Evolutionary conservation across 2,113 vertebrate genomes (phyloP), one percentile per base, ranked within the genome.

Genomic region (Atherinomorus stipes): DNA sequence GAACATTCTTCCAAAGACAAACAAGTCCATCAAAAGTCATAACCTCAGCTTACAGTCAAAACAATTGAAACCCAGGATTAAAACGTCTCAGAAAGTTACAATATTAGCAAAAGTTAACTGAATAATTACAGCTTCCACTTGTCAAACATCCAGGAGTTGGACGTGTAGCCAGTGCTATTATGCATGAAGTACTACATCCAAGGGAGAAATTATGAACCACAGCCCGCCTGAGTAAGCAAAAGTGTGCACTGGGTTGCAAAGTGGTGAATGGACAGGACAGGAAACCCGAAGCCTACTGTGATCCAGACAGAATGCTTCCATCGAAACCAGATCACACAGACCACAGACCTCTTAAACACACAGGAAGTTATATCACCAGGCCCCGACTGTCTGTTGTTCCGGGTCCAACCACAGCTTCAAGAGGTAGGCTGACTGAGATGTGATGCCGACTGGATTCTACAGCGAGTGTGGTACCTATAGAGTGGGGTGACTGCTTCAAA

Each of bases 251-350:
- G 81, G 58, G 68, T 71, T 85, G 65, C 52, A 54, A 64, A 85
- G 80, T 54, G 51, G 71, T 52, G 70, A 78, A 60, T 34, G 61
- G 65, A 83, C 58, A 71, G 73, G 57, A 66, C 76, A 78, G 83
- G 85, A 90, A 91, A 88, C 76, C 71, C 62, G 0, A 76, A 85
- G 77, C 79, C 85, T 71, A 72, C 85, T 81, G 83, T 22, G 68
- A 89, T 89, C 81, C 85, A 90, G 89, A 90, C 88, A 86, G 73
- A 89, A 88, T 15, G 74, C 76, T 89, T 89, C 88, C 88, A 88
- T 84, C 81, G 42, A 85, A 85, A 86, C 86, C 89, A 91, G 89
- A 91, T 90, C 90, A 91, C 74, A 90, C 51, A 71, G 79, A 90
- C 87, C 90, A 89, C 90, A 88, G 86, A 67, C 76, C 81, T 80